Percentiles rank a stretch among this genome's conserved stretches.
Evolutionary conservation across 1,140 invertebrate species (phyloP).

Genomic region (Zaprionus africanus): DNA sequence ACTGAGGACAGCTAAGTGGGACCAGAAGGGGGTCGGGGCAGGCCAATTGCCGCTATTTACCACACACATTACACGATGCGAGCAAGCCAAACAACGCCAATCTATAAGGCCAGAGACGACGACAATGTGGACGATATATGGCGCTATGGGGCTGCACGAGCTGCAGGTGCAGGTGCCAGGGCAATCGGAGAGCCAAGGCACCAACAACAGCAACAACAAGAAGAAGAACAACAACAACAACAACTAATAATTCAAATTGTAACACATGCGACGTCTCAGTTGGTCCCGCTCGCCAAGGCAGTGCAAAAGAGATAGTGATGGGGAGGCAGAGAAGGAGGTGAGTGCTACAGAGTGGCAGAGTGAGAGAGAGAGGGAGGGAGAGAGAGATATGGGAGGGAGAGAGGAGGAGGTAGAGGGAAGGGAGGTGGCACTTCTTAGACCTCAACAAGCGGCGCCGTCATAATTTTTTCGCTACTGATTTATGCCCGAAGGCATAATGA

Average conservation of each 20-base stretch:
- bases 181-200: slow-evolving; percentile 60
- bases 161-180: slow-evolving; percentile 54
- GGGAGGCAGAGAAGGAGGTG: not conserved
- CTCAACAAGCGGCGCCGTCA: slow-evolving; percentile 38
- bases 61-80: slow-evolving; percentile 72
- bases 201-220: slow-evolving; percentile 42
- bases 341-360: slow-evolving; percentile 9
- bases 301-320: slow-evolving; percentile 21
- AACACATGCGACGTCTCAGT: slow-evolving; percentile 68
- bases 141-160: slow-evolving; percentile 55
- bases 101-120: slow-evolving; percentile 45
- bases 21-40: slow-evolving; percentile 13
- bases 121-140: slow-evolving; percentile 54
- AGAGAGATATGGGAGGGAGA: not conserved
- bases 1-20: not conserved
- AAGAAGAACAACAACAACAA: slow-evolving; percentile 35
- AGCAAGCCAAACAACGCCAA: slow-evolving; percentile 70
- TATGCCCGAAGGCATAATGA: slow-evolving; percentile 73
- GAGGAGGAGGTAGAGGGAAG: not conserved
- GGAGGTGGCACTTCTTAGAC: slow-evolving; percentile 46
- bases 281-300: not conserved
- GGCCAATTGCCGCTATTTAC: slow-evolving; percentile 68
- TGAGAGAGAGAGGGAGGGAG: slow-evolving; percentile 5
- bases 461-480: slow-evolving; percentile 69
- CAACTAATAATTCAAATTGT: slow-evolving; percentile 79